phyloP scores from a whole-genome alignment of 64 coral and sea anemone genomes.

The Montipora foliosa region DNA sequence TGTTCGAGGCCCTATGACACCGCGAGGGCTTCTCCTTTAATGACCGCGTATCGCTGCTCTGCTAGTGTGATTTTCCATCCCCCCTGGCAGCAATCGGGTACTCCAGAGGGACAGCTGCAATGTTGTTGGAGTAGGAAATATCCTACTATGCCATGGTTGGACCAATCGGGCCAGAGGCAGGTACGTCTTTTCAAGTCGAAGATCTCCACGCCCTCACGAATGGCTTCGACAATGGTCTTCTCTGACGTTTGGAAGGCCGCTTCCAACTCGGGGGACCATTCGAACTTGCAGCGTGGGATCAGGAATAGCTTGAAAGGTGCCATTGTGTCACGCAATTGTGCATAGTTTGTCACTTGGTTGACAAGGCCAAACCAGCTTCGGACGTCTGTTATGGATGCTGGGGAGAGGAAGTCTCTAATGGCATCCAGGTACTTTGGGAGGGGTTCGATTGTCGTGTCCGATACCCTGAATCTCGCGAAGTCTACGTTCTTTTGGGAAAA shows the following conservation, averaged over 20 bases:
- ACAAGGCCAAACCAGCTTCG: constrained; percentile 59
- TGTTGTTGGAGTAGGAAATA: constrained; percentile 61
- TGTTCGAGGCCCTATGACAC: constrained; percentile 53
- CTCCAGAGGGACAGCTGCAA: not conserved
- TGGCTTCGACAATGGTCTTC: constrained; percentile 25
- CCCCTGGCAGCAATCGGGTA: constrained; percentile 27
- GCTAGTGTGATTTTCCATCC: constrained; percentile 51
- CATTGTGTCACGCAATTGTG: constrained; percentile 49
- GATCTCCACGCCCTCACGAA: constrained; percentile 45
- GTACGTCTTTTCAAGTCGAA: constrained; percentile 42
- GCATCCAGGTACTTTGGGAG: constrained; percentile 45
- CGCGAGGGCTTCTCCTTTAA: constrained; percentile 48
- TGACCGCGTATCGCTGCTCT: constrained; percentile 57
- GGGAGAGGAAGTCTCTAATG: constrained; percentile 26
- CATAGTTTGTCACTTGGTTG: constrained; percentile 52
- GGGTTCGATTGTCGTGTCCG: constrained; percentile 13
- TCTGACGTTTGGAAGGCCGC: constrained; percentile 43
- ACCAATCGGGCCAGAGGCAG: constrained; percentile 55
- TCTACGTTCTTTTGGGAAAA: not conserved
- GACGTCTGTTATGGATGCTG: not conserved
- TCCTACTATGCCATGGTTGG: constrained; percentile 14
- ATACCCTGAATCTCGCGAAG: constrained; percentile 25
- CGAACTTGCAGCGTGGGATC: constrained; percentile 50
- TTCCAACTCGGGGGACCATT: constrained; percentile 34
- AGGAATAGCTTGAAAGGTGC: constrained; percentile 51